Evolutionary conservation across 1,140 invertebrate species (phyloP).

Genomic region (Frieseomelitta varia): DNA sequence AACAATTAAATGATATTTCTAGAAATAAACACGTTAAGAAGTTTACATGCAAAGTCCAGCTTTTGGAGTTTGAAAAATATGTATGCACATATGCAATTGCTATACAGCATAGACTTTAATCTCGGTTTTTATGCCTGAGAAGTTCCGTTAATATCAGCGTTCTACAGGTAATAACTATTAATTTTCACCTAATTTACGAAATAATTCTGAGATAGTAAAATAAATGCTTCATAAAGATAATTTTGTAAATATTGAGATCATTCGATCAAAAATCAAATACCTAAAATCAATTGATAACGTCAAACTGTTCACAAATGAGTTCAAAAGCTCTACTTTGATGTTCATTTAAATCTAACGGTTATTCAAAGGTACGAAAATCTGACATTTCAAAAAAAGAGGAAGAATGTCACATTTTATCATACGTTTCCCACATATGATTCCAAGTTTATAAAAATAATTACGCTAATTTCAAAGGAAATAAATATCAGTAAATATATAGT

Average conservation of each 20-base stretch:
- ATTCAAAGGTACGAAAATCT: neutral
- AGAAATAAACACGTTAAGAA: neutral
- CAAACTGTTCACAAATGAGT: neutral
- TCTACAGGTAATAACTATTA: constrained; percentile 1
- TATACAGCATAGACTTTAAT: neutral
- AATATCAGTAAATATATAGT: neutral
- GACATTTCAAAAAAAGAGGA: neutral
- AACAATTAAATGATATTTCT: neutral
- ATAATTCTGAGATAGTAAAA: neutral
- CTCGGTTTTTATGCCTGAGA: neutral
- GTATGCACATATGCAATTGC: no score
- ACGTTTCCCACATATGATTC: neutral
- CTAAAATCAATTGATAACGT: constrained; percentile 1
- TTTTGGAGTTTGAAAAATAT: neutral
- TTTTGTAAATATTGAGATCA: neutral
- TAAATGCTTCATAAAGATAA: neutral
- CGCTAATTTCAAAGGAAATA: neutral
- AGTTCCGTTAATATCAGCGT: constrained; percentile 7
- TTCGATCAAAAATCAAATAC: constrained; percentile 10
- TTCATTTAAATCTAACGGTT: neutral
- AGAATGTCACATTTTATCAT: neutral
- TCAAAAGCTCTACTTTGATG: neutral
- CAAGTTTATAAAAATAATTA: neutral
- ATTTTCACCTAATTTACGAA: neutral
- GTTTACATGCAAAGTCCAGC: neutral